Evolutionary conservation across 2,888 invertebrate species (phyloP).

Genomic region (Conomelus anceps): DNA sequence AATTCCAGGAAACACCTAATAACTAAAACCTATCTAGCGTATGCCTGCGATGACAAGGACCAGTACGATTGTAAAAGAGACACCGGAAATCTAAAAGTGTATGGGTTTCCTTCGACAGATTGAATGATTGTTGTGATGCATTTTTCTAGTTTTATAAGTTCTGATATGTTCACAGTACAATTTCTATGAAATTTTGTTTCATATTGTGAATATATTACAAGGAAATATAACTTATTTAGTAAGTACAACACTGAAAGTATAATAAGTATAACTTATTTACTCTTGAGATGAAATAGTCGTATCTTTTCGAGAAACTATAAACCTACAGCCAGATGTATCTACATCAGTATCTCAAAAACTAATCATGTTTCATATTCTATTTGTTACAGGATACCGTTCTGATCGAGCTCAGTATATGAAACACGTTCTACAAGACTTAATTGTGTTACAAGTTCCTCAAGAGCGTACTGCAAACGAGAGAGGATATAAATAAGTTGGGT

Average conservation of each 20-base stretch:
- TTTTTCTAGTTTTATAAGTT: no score
- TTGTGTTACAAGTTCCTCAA: not conserved
- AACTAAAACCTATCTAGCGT: conserved; percentile 85
- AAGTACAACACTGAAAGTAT: no score
- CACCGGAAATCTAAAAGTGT: conserved; percentile 88
- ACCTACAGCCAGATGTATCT: no score
- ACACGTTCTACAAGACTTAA: not conserved
- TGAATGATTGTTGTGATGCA: not conserved
- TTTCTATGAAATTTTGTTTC: no score
- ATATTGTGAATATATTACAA: no score
- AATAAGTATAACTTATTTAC: no score
- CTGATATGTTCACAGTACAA: no score
- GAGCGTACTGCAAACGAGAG: not conserved
- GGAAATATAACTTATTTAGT: no score
- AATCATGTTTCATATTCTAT: not conserved
- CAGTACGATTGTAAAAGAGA: conserved; percentile 76
- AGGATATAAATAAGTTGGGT: not conserved
- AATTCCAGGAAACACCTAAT: no score
- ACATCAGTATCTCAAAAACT: not conserved
- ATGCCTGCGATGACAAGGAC: conserved; percentile 94
- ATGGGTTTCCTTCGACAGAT: conserved; percentile 59
- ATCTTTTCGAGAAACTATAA: not conserved
- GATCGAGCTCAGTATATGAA: not conserved
- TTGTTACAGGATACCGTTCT: not conserved
- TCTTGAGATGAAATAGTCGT: not conserved